Percentiles rank a stretch among this genome's conserved stretches.
These are phyloP conservation scores for Cuniculus paca DNA, from an alignment of 2,797 vertebrate species.

Conservation along the genomic window DNA sequence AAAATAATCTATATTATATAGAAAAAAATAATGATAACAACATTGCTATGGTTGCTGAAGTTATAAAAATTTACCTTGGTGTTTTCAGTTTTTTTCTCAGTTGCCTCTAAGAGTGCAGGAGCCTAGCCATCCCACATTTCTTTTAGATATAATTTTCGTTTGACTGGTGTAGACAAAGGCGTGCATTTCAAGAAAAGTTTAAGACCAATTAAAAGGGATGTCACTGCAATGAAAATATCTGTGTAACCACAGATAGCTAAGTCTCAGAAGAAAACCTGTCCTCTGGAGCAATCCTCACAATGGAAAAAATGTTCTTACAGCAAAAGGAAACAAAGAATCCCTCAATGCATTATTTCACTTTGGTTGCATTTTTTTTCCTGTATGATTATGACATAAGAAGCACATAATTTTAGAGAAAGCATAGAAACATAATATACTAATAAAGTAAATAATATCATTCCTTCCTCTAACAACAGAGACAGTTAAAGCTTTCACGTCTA, in stretches of 20 bases:
- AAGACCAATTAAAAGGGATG: background rate
- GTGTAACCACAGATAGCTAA: background rate
- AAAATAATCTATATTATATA: slow-evolving; percentile 51
- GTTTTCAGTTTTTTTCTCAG: background rate
- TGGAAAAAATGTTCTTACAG: background rate
- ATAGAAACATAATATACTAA: background rate
- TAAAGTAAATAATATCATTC: background rate
- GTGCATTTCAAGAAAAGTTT: background rate
- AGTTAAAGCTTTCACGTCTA: slow-evolving; percentile 18
- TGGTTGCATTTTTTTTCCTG: background rate
- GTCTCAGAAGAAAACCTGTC: background rate
- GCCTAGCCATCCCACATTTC: background rate
- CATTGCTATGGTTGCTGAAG: background rate
- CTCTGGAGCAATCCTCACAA: background rate
- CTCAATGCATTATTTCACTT: background rate
- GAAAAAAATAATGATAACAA: background rate
- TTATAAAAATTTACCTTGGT: background rate
- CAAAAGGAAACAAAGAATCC: background rate
- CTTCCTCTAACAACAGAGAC: background rate
- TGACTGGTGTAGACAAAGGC: background rate
- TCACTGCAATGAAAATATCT: slow-evolving; percentile 18
- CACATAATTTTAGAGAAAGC: background rate
- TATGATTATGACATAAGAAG: background rate
- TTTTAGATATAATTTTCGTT: background rate
- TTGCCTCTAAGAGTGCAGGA: background rate